A percentile compares a stretch with the other conserved stretches of the same genome.
Conservation (phyloP, 2,888 invertebrate genomes). For the Temnothorax rugatulus region DNA sequence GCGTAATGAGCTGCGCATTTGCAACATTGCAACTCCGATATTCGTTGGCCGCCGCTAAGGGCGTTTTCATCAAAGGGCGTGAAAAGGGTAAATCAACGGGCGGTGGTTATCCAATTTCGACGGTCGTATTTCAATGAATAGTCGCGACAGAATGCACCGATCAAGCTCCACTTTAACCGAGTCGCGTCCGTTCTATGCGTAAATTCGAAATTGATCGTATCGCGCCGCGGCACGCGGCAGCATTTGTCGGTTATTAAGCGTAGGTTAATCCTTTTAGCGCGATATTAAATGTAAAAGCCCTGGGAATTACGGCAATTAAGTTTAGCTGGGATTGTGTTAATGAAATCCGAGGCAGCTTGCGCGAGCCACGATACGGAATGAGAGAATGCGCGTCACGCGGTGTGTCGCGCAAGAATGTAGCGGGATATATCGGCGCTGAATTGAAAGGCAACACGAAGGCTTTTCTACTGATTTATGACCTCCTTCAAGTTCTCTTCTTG, state of each 20-base stretch:
- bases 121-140: slow-evolving; percentile 22
- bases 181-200: not conserved
- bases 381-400: not conserved
- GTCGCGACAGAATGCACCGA: slow-evolving; percentile 16
- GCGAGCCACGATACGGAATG: not conserved
- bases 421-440: not conserved
- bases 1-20: not conserved
- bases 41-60: slow-evolving; percentile 4
- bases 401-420: slow-evolving; percentile 4
- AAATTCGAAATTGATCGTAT: slow-evolving; percentile 37
- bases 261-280: slow-evolving; percentile 24
- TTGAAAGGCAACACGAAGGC: not conserved
- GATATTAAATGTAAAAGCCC: slow-evolving; percentile 35
- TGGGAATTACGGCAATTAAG: not conserved
- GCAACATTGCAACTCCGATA: not conserved
- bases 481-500: not conserved
- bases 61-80: not conserved
- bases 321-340: slow-evolving; percentile 3
- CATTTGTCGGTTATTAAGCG: slow-evolving; percentile 36
- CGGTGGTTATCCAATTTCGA: slow-evolving; percentile 42
- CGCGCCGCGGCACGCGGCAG: slow-evolving; percentile 1
- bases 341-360: not conserved
- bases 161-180: slow-evolving; percentile 49
- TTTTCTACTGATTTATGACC: slow-evolving; percentile 29
- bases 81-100: not conserved